Conservation (phyloP, 2,113 vertebrate genomes). For the Rattus norvegicus region DNA sequence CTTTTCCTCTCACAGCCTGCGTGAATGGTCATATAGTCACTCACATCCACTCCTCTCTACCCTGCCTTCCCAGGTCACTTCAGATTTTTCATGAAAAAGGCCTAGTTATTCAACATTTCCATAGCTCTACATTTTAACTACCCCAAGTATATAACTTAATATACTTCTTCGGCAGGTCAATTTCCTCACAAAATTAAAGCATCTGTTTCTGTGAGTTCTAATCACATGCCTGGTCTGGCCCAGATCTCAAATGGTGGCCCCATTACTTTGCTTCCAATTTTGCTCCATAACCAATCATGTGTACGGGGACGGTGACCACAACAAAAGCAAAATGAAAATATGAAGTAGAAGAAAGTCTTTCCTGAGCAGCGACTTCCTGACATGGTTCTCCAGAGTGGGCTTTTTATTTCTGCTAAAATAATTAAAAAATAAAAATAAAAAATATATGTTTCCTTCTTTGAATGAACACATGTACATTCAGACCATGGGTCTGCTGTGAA, state of each 20-base stretch:
- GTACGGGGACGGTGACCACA: rapidly evolving
- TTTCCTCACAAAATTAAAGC: constrained; percentile 11
- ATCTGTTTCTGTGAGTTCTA: background rate
- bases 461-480: background rate
- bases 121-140: background rate
- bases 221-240: background rate
- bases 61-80: background rate
- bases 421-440: background rate
- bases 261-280: background rate
- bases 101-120: background rate
- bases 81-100: background rate
- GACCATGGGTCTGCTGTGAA: background rate
- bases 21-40: background rate
- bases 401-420: constrained; percentile 23
- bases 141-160: background rate
- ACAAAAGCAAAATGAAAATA: background rate
- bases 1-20: background rate
- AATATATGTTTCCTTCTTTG: background rate
- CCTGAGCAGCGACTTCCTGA: background rate
- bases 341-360: background rate
- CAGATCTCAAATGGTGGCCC: background rate
- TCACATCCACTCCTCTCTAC: background rate
- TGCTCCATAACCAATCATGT: background rate
- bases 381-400: background rate
- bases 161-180: background rate